A percentile compares a stretch with the other conserved stretches of the same genome.
Evolutionary conservation across 2,113 vertebrate genomes (phyloP).

Genomic region (Herpetotheres cachinnans): DNA sequence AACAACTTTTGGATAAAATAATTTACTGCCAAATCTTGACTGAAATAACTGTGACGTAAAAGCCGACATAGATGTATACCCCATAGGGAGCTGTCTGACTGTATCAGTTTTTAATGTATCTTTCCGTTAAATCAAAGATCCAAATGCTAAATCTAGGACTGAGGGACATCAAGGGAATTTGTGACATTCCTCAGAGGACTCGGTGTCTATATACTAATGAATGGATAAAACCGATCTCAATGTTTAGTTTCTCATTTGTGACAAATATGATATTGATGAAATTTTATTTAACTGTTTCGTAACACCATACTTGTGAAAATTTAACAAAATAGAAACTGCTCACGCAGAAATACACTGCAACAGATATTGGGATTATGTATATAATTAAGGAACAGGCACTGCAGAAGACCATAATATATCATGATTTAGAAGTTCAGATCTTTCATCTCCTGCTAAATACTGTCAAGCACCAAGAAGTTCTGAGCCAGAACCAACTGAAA

Average conservation of each 20-base stretch:
- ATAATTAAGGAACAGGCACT: constrained; percentile 23
- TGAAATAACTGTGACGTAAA: constrained; percentile 69
- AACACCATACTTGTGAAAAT: not conserved
- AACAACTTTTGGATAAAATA: constrained; percentile 12
- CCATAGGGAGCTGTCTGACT: constrained; percentile 73
- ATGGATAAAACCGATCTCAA: constrained; percentile 67
- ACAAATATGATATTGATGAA: constrained; percentile 66
- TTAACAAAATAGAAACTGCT: not conserved
- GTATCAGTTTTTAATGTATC: constrained; percentile 72
- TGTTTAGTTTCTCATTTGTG: constrained; percentile 64
- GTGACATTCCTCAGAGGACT: constrained; percentile 72
- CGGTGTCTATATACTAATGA: constrained; percentile 71
- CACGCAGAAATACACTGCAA: not conserved
- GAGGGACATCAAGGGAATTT: constrained; percentile 73
- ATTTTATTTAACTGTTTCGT: constrained; percentile 68
- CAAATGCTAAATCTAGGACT: constrained; percentile 75
- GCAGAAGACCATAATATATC: constrained; percentile 1
- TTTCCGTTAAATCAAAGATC: constrained; percentile 75
- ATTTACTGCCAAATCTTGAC: constrained; percentile 57
- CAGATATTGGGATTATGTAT: not conserved
- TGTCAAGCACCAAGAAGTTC: constrained; percentile 15
- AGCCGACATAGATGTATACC: constrained; percentile 60
- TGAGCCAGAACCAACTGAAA: constrained; percentile 51
- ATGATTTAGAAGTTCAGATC: constrained; percentile 54
- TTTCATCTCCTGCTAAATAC: constrained; percentile 59